Evolutionary conservation across 2,797 vertebrate genomes (phyloP).

Genomic region (Typhlichthys eigenmanni): DNA sequence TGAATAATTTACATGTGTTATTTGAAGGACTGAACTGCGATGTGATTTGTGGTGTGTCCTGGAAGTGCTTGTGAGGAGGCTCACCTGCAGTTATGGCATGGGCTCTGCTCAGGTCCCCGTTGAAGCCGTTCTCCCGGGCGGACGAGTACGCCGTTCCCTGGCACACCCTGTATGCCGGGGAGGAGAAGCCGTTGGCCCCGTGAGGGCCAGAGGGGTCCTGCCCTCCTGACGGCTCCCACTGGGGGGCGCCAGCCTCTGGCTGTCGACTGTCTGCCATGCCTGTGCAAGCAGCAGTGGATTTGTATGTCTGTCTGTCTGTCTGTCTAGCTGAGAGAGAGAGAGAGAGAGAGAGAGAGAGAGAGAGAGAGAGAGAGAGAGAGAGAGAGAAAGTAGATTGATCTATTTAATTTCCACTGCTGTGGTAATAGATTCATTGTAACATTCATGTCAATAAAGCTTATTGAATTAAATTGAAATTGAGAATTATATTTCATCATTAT

Average conservation of each 20-base stretch:
- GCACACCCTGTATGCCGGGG: conserved; percentile 80
- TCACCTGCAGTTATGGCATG: conserved; percentile 94
- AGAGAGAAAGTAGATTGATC: background rate
- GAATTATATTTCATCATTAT: too few relatives aligned
- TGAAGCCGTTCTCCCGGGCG: conserved; percentile 95
- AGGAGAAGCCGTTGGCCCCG: conserved; percentile 91
- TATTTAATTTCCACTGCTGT: too few relatives aligned
- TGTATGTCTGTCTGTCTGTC: conserved; percentile 48
- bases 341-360: background rate
- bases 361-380: conserved; percentile 7
- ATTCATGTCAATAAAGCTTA: too few relatives aligned
- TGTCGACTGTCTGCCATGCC: conserved; percentile 95
- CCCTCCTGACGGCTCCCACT: conserved; percentile 85
- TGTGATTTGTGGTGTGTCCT: background rate
- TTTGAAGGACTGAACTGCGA: background rate
- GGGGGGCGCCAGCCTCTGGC: conserved; percentile 87
- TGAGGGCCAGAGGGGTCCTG: conserved; percentile 83
- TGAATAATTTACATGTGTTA: too few relatives aligned
- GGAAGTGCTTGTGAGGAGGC: conserved; percentile 5
- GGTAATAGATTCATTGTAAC: too few relatives aligned
- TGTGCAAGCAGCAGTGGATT: conserved; percentile 57
- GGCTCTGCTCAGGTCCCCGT: conserved; percentile 86
- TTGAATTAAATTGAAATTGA: too few relatives aligned
- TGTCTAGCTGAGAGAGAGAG: conserved; percentile 35
- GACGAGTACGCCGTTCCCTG: conserved; percentile 73